phyloP scores from a whole-genome alignment of 2,888 invertebrate genomes.

The Lomographa bimaculata region DNA sequence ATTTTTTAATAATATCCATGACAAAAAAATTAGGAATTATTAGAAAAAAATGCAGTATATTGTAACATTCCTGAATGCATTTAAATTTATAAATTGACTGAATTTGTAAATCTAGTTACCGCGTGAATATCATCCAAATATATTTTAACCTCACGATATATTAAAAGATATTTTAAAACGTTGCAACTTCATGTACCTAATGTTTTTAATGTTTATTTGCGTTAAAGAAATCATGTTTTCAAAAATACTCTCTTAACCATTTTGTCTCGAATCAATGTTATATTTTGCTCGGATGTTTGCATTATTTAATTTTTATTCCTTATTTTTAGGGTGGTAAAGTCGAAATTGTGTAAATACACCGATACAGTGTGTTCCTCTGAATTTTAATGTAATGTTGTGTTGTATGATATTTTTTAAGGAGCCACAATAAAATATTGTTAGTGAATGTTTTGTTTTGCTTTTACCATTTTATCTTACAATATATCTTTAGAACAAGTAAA shows the following conservation, averaged over 20 bases:
- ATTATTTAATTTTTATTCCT: neutral
- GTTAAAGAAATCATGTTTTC: slow-evolving; percentile 55
- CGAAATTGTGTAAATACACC: slow-evolving; percentile 35
- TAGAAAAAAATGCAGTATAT: slow-evolving; percentile 6
- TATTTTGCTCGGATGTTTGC: slow-evolving; percentile 33
- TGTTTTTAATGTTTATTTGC: no score
- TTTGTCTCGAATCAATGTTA: slow-evolving; percentile 31
- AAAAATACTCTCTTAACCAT: neutral
- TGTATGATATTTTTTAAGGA: slow-evolving; percentile 60
- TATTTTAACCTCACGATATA: slow-evolving; percentile 14
- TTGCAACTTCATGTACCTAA: no score
- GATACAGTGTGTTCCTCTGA: slow-evolving; percentile 26
- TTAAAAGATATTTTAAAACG: no score
- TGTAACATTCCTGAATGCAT: slow-evolving; percentile 35
- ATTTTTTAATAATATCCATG: slow-evolving; percentile 34
- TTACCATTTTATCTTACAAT: slow-evolving; percentile 11
- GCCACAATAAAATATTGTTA: slow-evolving; percentile 71
- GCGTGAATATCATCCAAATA: slow-evolving; percentile 26
- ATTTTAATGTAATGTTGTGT: slow-evolving; percentile 53
- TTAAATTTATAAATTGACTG: slow-evolving; percentile 22
- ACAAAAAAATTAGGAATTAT: slow-evolving; percentile 29
- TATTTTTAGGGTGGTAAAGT: slow-evolving; percentile 11
- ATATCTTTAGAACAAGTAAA: no score
- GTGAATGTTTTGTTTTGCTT: slow-evolving; percentile 42
- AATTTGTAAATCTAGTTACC: slow-evolving; percentile 26